Percentiles rank a stretch among this genome's conserved stretches.
Conservation (phyloP, 2,797 vertebrate genomes). For the Fundulus diaphanus region DNA sequence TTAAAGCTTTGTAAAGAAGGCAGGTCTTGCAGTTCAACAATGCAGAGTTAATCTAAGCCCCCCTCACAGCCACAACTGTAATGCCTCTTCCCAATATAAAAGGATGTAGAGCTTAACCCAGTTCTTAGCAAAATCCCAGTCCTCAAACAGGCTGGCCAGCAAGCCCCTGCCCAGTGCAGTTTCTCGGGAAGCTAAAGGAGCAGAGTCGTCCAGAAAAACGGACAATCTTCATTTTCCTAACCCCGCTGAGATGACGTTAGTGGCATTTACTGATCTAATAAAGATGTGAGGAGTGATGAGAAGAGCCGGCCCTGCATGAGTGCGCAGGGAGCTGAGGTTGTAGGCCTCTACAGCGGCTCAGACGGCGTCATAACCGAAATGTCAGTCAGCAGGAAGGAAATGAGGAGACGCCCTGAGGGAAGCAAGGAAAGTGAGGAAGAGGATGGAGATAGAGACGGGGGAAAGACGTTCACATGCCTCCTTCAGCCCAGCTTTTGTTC, state of each 20-base stretch:
- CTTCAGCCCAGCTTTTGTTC: conserved; percentile 46
- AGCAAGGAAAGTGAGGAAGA: neutral
- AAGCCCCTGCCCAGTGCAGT: conserved; percentile 35
- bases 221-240: conserved; percentile 37
- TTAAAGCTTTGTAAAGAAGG: conserved; percentile 1
- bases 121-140: conserved; percentile 59
- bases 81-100: conserved; percentile 56
- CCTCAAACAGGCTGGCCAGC: conserved; percentile 52
- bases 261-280: conserved; percentile 50
- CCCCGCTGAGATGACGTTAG: conserved; percentile 41
- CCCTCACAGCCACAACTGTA: conserved; percentile 41
- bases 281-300: conserved; percentile 39
- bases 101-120: conserved; percentile 62
- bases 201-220: conserved; percentile 30
- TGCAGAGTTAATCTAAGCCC: conserved; percentile 42
- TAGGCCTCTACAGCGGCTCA: conserved; percentile 51
- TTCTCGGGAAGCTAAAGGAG: conserved; percentile 16
- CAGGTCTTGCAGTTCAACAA: conserved; percentile 45
- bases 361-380: conserved; percentile 73
- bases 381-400: conserved; percentile 67
- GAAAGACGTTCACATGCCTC: conserved; percentile 34
- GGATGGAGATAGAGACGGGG: conserved; percentile 21
- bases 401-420: conserved; percentile 40
- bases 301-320: conserved; percentile 33
- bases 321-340: conserved; percentile 28